Evolutionary conservation across 1,140 invertebrate species (phyloP).

Genomic region (Leptoteleia sp.): DNA sequence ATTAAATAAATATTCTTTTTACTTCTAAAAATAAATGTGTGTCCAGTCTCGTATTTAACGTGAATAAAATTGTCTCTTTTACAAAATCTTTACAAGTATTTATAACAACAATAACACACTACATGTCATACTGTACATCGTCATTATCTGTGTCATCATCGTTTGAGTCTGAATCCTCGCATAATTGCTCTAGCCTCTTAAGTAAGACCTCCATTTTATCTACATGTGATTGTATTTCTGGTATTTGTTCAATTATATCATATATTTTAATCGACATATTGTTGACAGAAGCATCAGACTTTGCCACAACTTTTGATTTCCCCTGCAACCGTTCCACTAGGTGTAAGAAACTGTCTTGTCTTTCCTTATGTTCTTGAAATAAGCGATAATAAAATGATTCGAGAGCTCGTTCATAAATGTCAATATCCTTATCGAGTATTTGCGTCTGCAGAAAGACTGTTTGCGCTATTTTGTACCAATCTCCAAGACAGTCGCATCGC

Average conservation of each 20-base stretch:
- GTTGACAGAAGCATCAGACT: constrained; percentile 68
- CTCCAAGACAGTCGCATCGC: constrained; percentile 87
- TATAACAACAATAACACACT: constrained; percentile 15
- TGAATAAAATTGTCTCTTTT: too few relatives aligned
- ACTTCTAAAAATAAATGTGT: constrained; percentile 10
- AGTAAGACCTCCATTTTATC: constrained; percentile 79
- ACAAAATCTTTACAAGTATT: constrained; percentile 37
- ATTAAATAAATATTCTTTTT: too few relatives aligned
- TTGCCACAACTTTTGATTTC: constrained; percentile 63
- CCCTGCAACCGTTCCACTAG: constrained; percentile 72
- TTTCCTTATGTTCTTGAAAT: constrained; percentile 75
- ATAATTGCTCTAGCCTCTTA: constrained; percentile 65
- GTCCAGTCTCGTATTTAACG: too few relatives aligned
- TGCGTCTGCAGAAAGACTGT: constrained; percentile 88
- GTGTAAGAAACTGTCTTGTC: constrained; percentile 72
- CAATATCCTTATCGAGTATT: constrained; percentile 88
- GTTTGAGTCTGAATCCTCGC: constrained; percentile 33
- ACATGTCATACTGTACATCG: constrained; percentile 25
- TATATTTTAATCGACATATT: constrained; percentile 79
- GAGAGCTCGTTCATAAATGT: constrained; percentile 79
- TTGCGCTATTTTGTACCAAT: constrained; percentile 93
- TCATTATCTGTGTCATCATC: constrained; percentile 14
- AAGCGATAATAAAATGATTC: constrained; percentile 75
- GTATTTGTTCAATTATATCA: constrained; percentile 79
- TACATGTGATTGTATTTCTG: constrained; percentile 66